Percentiles rank a stretch among this genome's conserved stretches.
phyloP scores from a whole-genome alignment of 1,140 invertebrate species.

The Eupeodes corollae region DNA sequence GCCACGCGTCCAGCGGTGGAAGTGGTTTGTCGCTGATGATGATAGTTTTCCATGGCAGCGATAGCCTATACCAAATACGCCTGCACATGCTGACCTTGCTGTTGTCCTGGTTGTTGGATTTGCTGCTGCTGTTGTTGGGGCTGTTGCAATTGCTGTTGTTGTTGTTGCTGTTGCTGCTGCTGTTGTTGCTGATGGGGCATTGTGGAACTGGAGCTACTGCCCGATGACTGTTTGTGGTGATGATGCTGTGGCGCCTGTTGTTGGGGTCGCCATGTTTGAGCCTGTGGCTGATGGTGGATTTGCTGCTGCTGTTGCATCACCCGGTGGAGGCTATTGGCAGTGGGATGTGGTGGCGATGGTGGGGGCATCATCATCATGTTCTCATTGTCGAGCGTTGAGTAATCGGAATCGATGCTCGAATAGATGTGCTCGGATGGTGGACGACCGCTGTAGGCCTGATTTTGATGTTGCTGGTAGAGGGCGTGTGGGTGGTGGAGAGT shows the following conservation, averaged over 20 bases:
- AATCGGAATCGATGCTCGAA: slow-evolving; percentile 74
- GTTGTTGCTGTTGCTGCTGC: slow-evolving; percentile 4
- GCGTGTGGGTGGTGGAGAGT: slow-evolving; percentile 41
- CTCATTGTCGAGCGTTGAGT: slow-evolving; percentile 39
- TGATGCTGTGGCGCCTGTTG: slow-evolving; percentile 17
- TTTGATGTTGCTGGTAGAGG: slow-evolving; percentile 22
- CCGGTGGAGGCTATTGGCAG: slow-evolving; percentile 2
- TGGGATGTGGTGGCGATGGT: slow-evolving; percentile 1
- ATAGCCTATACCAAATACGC: slow-evolving; percentile 25
- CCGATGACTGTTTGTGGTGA: slow-evolving; percentile 8
- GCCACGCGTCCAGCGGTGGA: too few species aligned
- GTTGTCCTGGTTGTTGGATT: slow-evolving; percentile 11
- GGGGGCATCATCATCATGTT: slow-evolving; percentile 33
- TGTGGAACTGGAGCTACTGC: neutral
- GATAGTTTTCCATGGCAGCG: too few species aligned
- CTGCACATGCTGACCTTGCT: slow-evolving; percentile 27
- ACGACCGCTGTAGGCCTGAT: slow-evolving; percentile 41
- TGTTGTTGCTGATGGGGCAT: slow-evolving; percentile 7
- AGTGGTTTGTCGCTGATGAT: too few species aligned
- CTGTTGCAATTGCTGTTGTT: slow-evolving; percentile 17
- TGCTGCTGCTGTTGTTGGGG: slow-evolving; percentile 10
- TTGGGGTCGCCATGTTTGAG: slow-evolving; percentile 24
- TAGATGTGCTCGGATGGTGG: slow-evolving; percentile 74
- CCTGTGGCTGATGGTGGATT: slow-evolving; percentile 9
- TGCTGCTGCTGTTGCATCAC: neutral